Evolutionary conservation across 2,888 invertebrate genomes (phyloP).

Genomic region (Dicranocentrus wangi): DNA sequence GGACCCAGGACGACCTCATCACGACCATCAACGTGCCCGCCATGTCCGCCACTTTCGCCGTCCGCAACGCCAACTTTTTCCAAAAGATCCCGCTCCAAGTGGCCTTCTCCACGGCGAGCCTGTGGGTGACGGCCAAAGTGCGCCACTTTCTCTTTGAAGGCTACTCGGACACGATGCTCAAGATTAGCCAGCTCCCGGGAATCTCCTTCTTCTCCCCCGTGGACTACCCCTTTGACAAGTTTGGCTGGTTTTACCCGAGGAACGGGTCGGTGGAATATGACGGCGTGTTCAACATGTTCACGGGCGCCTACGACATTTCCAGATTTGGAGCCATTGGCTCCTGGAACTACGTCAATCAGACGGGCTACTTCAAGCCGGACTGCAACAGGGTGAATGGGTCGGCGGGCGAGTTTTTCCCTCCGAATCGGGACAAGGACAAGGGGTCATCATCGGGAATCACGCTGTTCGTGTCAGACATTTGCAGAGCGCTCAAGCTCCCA

Average conservation of each 20-base stretch:
- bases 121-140: neutral
- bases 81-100: neutral
- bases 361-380: constrained; percentile 78
- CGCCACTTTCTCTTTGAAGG: neutral
- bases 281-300: constrained; percentile 85
- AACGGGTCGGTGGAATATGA: constrained; percentile 85
- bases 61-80: neutral
- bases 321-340: constrained; percentile 82
- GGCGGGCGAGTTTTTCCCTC: constrained; percentile 87
- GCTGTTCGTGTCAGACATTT: constrained; percentile 86
- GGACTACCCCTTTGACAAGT: neutral
- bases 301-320: constrained; percentile 80
- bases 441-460: too few species aligned
- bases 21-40: constrained; percentile 86
- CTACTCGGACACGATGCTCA: neutral
- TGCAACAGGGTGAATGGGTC: constrained; percentile 84
- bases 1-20: constrained; percentile 81
- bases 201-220: neutral
- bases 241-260: constrained; percentile 76
- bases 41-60: constrained; percentile 73
- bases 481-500: constrained; percentile 79
- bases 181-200: neutral
- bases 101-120: neutral
- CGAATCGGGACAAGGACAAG: constrained; percentile 79
- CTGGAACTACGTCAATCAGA: constrained; percentile 83